Conservation (phyloP, 2,797 vertebrate genomes). For the Hyperoplus immaculatus region DNA sequence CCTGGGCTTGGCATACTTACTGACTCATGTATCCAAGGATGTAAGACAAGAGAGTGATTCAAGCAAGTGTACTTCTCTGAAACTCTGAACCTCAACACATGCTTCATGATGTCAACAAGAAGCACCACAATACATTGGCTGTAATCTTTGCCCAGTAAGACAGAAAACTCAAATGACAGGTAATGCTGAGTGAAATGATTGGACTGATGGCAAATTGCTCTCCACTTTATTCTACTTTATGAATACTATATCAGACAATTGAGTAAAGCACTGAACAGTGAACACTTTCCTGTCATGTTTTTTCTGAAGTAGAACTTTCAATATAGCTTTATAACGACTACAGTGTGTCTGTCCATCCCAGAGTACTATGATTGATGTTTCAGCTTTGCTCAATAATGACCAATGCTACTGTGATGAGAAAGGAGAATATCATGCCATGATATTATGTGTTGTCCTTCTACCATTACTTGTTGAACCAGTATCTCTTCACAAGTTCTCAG, state of each 20-base stretch:
- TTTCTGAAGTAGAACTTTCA: neutral
- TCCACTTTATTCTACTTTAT: neutral
- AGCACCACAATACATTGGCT: slow-evolving; percentile 43
- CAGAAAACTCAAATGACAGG: slow-evolving; percentile 22
- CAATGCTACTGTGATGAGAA: slow-evolving; percentile 28
- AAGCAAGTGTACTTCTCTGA: slow-evolving; percentile 52
- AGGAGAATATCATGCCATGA: slow-evolving; percentile 11
- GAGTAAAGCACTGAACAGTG: neutral
- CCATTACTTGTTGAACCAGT: neutral
- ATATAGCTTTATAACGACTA: neutral
- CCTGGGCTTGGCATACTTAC: slow-evolving; percentile 57
- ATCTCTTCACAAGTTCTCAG: slow-evolving; percentile 17
- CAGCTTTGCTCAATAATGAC: slow-evolving; percentile 36
- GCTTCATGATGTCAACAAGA: slow-evolving; percentile 43
- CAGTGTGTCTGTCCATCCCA: slow-evolving; percentile 2
- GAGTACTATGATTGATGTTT: slow-evolving; percentile 33
- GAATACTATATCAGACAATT: neutral
- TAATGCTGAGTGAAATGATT: slow-evolving; percentile 14
- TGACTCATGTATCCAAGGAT: slow-evolving; percentile 73
- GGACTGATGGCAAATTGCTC: neutral
- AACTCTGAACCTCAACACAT: slow-evolving; percentile 32
- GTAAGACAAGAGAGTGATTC: slow-evolving; percentile 58
- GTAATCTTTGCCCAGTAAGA: slow-evolving; percentile 17
- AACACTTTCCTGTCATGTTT: neutral
- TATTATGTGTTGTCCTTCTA: too few relatives aligned